Evolutionary conservation across 2,888 invertebrate species (phyloP).

Genomic region (Lymantria dispar): DNA sequence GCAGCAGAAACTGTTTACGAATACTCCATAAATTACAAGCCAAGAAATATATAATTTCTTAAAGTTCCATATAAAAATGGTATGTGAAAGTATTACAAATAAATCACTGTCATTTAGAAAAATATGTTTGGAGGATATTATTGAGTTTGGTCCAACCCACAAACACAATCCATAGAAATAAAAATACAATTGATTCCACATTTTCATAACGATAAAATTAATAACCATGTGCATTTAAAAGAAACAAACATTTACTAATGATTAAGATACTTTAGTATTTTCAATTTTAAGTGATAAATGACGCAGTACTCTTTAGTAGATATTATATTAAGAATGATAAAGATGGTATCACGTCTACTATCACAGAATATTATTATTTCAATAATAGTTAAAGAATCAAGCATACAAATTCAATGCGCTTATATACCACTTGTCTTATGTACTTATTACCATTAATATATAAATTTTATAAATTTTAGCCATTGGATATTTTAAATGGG

Average conservation of each 20-base stretch:
- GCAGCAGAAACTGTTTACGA: conserved; percentile 12
- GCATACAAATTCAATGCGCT: conserved; percentile 52
- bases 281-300: conserved; percentile 47
- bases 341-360: conserved; percentile 81
- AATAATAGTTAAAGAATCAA: conserved; percentile 56
- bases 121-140: too few species aligned
- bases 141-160: too few species aligned
- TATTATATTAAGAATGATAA: conserved; percentile 44
- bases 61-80: too few species aligned
- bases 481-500: conserved; percentile 19
- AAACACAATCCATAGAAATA: too few species aligned
- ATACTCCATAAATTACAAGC: conserved; percentile 17
- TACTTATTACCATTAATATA: conserved; percentile 37
- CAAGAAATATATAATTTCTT: conserved; percentile 5
- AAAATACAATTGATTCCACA: too few species aligned
- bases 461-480: conserved; percentile 30
- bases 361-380: conserved; percentile 80
- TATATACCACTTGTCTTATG: conserved; percentile 31
- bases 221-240: too few species aligned
- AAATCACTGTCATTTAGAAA: too few species aligned
- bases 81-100: too few species aligned
- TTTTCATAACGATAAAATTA: too few species aligned
- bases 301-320: conserved; percentile 36
- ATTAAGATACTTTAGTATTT: too few species aligned
- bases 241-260: too few species aligned